A percentile compares a stretch with the other conserved stretches of the same genome.
Evolutionary conservation across 1,140 invertebrate genomes (phyloP).

Genomic region (Acromyrmex charruanus): DNA sequence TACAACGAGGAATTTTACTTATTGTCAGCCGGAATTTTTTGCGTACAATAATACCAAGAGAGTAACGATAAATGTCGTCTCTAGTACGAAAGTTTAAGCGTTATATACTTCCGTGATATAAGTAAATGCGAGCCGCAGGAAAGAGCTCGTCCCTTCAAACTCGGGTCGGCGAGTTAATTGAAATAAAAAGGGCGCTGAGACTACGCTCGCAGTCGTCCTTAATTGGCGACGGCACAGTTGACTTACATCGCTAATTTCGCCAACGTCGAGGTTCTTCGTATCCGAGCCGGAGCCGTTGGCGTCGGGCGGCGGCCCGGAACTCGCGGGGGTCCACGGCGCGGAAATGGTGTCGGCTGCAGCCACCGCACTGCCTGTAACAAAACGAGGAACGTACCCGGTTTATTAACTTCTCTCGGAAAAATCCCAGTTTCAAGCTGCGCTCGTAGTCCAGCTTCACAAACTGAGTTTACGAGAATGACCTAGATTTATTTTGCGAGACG

Average conservation of each 20-base stretch:
- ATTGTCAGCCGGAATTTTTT: neutral
- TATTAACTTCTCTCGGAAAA: constrained; percentile 53
- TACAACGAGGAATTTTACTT: neutral
- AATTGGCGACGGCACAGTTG: constrained; percentile 37
- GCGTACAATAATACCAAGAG: neutral
- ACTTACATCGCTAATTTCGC: constrained; percentile 92
- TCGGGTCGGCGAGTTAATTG: constrained; percentile 28
- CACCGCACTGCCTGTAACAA: constrained; percentile 89
- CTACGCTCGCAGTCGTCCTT: neutral
- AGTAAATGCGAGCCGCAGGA: neutral
- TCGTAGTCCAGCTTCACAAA: neutral
- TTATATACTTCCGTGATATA: neutral
- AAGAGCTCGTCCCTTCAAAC: constrained; percentile 20
- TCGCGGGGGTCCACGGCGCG: constrained; percentile 93
- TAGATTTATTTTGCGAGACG: constrained; percentile 1
- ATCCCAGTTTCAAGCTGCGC: constrained; percentile 55
- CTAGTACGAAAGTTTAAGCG: neutral
- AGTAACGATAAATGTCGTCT: neutral
- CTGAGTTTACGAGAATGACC: neutral
- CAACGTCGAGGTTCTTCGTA: constrained; percentile 93
- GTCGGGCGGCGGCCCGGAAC: constrained; percentile 91
- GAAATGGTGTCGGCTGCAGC: constrained; percentile 94
- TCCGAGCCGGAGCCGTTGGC: constrained; percentile 93
- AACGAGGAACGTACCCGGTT: constrained; percentile 60
- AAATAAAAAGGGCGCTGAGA: constrained; percentile 14